These are phyloP conservation scores for Sminthurinus aureus DNA, from an alignment of 2,888 invertebrate genomes.

Conservation along the genomic window DNA sequence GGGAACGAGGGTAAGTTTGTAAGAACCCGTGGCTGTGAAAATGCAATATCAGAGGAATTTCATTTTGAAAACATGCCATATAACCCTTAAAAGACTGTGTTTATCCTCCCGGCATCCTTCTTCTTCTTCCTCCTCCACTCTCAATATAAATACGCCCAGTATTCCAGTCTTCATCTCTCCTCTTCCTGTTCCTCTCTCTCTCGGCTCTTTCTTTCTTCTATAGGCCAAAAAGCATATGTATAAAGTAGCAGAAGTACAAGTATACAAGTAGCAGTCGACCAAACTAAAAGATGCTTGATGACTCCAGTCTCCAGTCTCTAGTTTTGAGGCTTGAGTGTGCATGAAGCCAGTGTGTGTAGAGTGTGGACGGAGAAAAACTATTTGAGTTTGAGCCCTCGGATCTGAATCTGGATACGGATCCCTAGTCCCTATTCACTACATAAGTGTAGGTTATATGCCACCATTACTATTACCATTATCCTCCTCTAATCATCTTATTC, in stretches of 20 bases:
- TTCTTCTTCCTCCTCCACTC: slow-evolving; percentile 53
- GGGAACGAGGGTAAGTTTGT: slow-evolving; percentile 26
- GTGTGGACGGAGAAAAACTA: slow-evolving; percentile 1
- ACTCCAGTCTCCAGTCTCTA: too few species aligned
- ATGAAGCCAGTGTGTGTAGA: not conserved
- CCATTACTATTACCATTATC: slow-evolving; percentile 1
- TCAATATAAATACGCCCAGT: slow-evolving; percentile 48
- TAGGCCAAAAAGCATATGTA: not conserved
- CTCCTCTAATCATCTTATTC: slow-evolving; percentile 4
- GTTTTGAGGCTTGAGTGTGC: not conserved
- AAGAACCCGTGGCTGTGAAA: slow-evolving; percentile 52
- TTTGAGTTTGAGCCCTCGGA: too few species aligned
- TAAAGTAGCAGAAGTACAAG: too few species aligned
- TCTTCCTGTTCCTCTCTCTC: not conserved
- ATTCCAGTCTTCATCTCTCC: slow-evolving; percentile 10
- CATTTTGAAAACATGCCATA: slow-evolving; percentile 60
- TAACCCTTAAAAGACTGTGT: slow-evolving; percentile 60
- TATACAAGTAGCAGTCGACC: not conserved
- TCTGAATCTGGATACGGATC: too few species aligned
- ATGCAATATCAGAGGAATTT: slow-evolving; percentile 61
- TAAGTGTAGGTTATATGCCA: not conserved
- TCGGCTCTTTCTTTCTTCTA: not conserved
- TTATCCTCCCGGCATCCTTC: slow-evolving; percentile 57
- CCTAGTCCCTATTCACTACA: too few species aligned
- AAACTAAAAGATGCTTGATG: too few species aligned